phyloP scores from a whole-genome alignment of 2,888 invertebrate genomes.

The Aphelenchoides bicaudatus region DNA sequence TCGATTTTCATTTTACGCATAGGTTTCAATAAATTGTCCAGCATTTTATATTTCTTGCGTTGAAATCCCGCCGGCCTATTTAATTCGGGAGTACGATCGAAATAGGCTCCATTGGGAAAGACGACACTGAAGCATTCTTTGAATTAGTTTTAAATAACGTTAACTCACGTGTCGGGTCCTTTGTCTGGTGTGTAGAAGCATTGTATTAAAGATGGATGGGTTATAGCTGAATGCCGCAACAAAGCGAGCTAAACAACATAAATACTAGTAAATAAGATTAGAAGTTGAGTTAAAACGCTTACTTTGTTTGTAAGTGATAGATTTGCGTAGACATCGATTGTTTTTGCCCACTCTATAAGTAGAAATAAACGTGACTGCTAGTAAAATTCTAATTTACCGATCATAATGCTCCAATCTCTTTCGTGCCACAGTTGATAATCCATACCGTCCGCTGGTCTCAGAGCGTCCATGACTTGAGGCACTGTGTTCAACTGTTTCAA shows the following conservation, averaged over 20 bases:
- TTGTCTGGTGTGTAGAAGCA: conserved; percentile 56
- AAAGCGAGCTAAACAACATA: conserved; percentile 44
- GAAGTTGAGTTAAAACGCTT: neutral
- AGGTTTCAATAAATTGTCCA: conserved; percentile 56
- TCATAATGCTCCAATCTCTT: conserved; percentile 56
- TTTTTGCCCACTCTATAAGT: conserved; percentile 61
- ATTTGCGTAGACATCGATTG: conserved; percentile 46
- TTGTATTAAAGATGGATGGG: conserved; percentile 57
- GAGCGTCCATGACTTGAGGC: conserved; percentile 11
- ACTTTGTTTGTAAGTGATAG: conserved; percentile 50
- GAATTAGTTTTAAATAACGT: too few relatives aligned
- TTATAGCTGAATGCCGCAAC: conserved; percentile 57
- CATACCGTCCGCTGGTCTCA: conserved; percentile 39
- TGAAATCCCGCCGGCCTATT: conserved; percentile 44
- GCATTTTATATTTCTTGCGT: conserved; percentile 50
- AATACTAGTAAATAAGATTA: too few relatives aligned
- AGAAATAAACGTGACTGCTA: too few relatives aligned
- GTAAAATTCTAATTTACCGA: too few relatives aligned
- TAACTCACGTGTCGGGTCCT: conserved; percentile 52
- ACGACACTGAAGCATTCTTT: too few relatives aligned
- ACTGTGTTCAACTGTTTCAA: conserved; percentile 14
- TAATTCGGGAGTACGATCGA: conserved; percentile 53
- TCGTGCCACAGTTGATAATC: conserved; percentile 59
- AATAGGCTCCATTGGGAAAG: conserved; percentile 57
- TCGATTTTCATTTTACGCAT: conserved; percentile 53